phyloP scores from a whole-genome alignment of 2,113 vertebrate genomes.

The Panthera leo region DNA sequence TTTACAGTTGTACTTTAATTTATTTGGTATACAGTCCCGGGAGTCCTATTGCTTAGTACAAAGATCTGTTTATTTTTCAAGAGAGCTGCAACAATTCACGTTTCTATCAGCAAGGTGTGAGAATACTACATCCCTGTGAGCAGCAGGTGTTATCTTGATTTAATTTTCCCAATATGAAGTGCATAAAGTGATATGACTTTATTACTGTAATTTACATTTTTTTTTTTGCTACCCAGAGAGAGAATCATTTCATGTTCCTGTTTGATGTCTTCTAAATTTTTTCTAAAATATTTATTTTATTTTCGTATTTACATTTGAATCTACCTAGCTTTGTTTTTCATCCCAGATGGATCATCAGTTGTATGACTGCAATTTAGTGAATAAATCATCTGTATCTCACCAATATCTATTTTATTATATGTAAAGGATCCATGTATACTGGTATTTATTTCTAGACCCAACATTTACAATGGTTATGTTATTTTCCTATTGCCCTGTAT shows the following conservation, averaged over 20 bases:
- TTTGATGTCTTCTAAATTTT: neutral
- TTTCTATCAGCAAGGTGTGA: neutral
- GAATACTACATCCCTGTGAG: neutral
- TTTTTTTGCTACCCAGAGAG: neutral
- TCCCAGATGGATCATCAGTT: neutral
- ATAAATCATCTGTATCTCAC: neutral
- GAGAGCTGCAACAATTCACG: neutral
- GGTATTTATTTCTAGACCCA: neutral
- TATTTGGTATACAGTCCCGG: neutral
- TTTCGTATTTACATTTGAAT: slow-evolving; percentile 34
- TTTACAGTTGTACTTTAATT: neutral
- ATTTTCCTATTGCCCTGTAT: neutral
- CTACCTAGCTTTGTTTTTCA: neutral
- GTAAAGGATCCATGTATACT: neutral
- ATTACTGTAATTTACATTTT: slow-evolving; percentile 42
- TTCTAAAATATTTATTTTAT: neutral
- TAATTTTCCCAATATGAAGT: slow-evolving; percentile 39
- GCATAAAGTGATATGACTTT: neutral
- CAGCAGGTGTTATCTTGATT: slow-evolving; percentile 16
- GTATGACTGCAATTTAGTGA: neutral
- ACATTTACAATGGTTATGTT: neutral
- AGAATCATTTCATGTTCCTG: neutral
- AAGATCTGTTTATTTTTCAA: slow-evolving; percentile 29
- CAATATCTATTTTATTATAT: neutral
- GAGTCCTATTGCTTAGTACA: neutral